A percentile compares a stretch with the other conserved stretches of the same genome.
Conservation (phyloP, 2,797 vertebrate genomes). For the Platyrinchus mystaceus region DNA sequence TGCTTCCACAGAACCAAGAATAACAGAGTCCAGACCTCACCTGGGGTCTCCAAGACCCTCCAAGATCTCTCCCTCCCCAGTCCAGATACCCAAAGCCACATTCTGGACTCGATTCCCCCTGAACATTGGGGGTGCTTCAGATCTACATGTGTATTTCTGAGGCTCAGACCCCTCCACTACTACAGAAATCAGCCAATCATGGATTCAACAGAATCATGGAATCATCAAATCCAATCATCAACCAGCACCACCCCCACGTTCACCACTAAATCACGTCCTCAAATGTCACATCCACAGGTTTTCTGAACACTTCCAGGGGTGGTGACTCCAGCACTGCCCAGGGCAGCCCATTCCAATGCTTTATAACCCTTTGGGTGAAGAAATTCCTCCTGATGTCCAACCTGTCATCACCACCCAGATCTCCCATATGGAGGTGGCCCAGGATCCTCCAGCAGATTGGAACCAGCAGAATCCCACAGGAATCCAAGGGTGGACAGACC, state of each 20-base stretch:
- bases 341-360: not conserved
- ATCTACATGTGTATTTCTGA: not conserved
- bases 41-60: not conserved
- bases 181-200: not conserved
- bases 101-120: not conserved
- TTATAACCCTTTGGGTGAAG: not conserved
- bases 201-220: not conserved
- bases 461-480: not conserved
- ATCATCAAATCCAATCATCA: not conserved
- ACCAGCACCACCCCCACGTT: not conserved
- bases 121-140: not conserved
- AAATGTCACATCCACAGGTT: not conserved
- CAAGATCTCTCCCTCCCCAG: not conserved
- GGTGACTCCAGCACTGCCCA: not conserved
- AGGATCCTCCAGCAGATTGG: accelerated
- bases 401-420: not conserved
- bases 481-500: not conserved
- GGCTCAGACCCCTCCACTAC: not conserved
- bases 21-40: not conserved
- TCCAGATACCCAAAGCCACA: not conserved
- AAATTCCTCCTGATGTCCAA: not conserved
- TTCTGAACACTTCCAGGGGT: not conserved
- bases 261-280: not conserved
- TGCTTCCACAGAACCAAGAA: not conserved
- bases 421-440: not conserved